Base-by-base conservation (phyloP, 35 echinoderm and acorn worm genomes). In the Lytechinus variegatus region DNA sequence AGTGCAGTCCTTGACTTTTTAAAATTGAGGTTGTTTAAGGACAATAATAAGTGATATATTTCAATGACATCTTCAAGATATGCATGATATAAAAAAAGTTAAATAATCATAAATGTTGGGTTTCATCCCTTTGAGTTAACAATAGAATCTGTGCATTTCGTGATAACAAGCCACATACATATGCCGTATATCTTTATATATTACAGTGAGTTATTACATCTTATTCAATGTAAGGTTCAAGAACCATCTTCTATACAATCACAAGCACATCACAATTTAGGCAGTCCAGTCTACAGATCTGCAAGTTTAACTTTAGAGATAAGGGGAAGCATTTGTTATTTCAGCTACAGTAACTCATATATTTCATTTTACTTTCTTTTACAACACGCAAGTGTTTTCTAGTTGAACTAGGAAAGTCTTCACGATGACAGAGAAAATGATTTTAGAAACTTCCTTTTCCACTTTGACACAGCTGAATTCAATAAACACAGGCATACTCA, bases 361-460 rank as follows among this genome's bases (percentile, higher is more conserved):
- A 13, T 44, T 90, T 90, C 56, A 52, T 54, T 90, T 90, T 90
- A 52, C n/a, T 29, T 52, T 90, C 52, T 90, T 90, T 90, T 90
- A 90, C 27, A 90, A 90, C 88, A 90, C 88, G 29, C 28, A 52
- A 90, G 88, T 90, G 88, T 90, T 90, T 52, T 90, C 88, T 90
- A 90, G 88, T 90, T 90, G 52, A 90, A 90, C 88, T 90, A 90
- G 88, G 8, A 52, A 13, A 21, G 88, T 90, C 52, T 90, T 90
- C 52, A 90, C 88, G 21, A 90, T 12, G 29, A 90, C 88, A 90
- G 29, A 28, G 10, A 90, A 0, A 54, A 9, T 88, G 87, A 90
- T 29, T 90, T 90, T 54, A 90, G 52, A 44, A 90, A 19, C 88
- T 90, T 90, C 52, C 44, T 52, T 90, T 90, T 90, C 88, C 33